Conservation (phyloP, 2,113 vertebrate species). For the Diadophis punctatus region DNA sequence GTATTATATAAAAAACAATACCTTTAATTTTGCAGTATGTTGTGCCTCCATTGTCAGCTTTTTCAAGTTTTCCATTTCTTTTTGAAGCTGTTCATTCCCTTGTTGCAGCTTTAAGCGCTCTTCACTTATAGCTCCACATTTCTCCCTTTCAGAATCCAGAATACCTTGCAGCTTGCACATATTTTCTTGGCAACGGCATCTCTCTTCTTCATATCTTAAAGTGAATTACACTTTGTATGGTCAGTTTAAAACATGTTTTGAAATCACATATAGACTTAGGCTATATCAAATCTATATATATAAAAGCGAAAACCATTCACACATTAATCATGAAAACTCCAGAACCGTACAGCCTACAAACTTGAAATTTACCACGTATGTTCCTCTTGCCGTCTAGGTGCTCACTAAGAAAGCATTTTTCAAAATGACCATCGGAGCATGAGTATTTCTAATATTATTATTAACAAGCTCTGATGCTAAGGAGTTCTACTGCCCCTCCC, state of each 20-base stretch:
- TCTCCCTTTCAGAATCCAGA: constrained; percentile 77
- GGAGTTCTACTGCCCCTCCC: too few species aligned
- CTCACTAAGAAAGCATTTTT: too few species aligned
- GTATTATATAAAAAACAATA: constrained; percentile 47
- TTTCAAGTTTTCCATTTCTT: constrained; percentile 79
- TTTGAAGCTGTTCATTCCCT: constrained; percentile 82
- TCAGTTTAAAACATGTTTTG: background rate
- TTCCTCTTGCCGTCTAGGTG: too few species aligned
- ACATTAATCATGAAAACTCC: too few species aligned
- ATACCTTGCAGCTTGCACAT: constrained; percentile 77
- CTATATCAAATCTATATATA: background rate
- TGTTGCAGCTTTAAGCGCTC: constrained; percentile 85
- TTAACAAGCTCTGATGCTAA: too few species aligned
- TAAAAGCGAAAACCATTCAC: too few species aligned
- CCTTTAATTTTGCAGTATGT: constrained; percentile 85
- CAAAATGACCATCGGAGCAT: too few species aligned
- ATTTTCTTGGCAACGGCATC: constrained; percentile 80
- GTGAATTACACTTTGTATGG: background rate
- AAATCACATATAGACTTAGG: background rate
- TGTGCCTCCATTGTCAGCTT: constrained; percentile 75
- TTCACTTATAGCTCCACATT: constrained; percentile 80
- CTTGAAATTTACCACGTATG: too few species aligned
- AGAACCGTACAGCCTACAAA: too few species aligned
- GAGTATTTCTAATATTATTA: too few species aligned
- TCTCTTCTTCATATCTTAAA: constrained; percentile 83